These are phyloP conservation scores for Trogon surrucura DNA, from an alignment of 2,113 vertebrate species.

Conservation along the genomic window DNA sequence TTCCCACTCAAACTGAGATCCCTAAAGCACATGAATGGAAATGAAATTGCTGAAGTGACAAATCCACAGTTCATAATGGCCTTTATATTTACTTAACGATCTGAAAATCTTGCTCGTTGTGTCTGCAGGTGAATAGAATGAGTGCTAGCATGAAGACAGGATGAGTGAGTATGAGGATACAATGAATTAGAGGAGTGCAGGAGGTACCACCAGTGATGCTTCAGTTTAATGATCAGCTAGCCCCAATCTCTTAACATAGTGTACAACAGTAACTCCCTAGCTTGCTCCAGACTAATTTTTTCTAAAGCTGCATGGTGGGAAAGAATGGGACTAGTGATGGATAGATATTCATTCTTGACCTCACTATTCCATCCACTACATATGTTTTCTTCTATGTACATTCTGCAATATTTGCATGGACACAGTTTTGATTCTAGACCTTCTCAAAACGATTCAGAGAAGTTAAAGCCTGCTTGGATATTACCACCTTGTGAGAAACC, in stretches of 20 bases:
- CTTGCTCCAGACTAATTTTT: not conserved
- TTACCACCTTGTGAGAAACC: not conserved
- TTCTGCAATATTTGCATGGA: not conserved
- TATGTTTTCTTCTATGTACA: not conserved
- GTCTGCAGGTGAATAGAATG: not conserved
- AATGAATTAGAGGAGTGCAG: not conserved
- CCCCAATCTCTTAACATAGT: not conserved
- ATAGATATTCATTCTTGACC: not conserved
- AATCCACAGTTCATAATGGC: not conserved
- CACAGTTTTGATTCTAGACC: not conserved
- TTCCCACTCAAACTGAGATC: not conserved
- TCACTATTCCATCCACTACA: fast-evolving
- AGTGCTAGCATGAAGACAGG: not conserved
- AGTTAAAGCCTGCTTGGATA: not conserved
- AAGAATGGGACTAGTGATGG: not conserved
- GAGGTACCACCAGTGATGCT: not conserved
- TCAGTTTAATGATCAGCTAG: not conserved
- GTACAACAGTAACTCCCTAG: not conserved
- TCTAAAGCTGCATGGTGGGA: not conserved
- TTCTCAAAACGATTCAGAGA: not conserved
- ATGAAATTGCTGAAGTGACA: not conserved
- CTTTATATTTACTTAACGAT: not conserved
- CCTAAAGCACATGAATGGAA: not conserved
- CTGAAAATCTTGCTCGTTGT: not conserved
- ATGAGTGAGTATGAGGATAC: not conserved